These are phyloP conservation scores for Acromyrmex echinatior DNA, from an alignment of 1,140 invertebrate species.

Conservation along the genomic window DNA sequence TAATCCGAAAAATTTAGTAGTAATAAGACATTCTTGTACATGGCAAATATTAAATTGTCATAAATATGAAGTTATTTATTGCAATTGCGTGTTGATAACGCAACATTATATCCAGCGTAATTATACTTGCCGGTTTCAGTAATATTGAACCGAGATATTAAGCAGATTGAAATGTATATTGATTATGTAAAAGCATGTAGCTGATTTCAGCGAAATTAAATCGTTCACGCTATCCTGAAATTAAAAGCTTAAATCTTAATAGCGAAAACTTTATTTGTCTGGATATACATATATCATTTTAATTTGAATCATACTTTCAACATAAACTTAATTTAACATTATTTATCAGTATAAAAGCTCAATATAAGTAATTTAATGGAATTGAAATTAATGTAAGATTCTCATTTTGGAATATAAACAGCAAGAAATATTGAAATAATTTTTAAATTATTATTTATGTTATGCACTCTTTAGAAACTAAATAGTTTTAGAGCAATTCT, in stretches of 20 bases:
- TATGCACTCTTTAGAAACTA: not conserved
- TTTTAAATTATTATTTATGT: conserved; percentile 12
- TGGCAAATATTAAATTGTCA: conserved; percentile 25
- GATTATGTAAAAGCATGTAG: not conserved
- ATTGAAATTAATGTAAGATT: conserved; percentile 26
- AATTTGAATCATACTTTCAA: conserved; percentile 26
- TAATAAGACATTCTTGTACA: not conserved
- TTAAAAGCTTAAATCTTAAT: conserved; percentile 39
- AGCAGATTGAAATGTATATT: conserved; percentile 19
- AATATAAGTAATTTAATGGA: not conserved
- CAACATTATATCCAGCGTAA: conserved; percentile 23
- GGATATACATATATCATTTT: not conserved
- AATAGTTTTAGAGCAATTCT: not conserved
- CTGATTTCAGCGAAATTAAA: conserved; percentile 33
- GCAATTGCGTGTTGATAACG: conserved; percentile 27
- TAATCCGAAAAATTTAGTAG: conserved; percentile 1
- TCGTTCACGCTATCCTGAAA: not conserved
- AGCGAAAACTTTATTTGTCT: not conserved
- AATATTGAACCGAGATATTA: conserved; percentile 23
- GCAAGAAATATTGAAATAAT: not conserved
- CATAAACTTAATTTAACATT: conserved; percentile 7
- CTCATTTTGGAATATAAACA: not conserved
- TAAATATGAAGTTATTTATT: conserved; percentile 38
- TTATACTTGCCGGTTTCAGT: not conserved
- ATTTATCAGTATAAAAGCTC: conserved; percentile 20